Evolutionary conservation across 2,888 invertebrate genomes (phyloP).

Genomic region (Linnaemya vulpina): DNA sequence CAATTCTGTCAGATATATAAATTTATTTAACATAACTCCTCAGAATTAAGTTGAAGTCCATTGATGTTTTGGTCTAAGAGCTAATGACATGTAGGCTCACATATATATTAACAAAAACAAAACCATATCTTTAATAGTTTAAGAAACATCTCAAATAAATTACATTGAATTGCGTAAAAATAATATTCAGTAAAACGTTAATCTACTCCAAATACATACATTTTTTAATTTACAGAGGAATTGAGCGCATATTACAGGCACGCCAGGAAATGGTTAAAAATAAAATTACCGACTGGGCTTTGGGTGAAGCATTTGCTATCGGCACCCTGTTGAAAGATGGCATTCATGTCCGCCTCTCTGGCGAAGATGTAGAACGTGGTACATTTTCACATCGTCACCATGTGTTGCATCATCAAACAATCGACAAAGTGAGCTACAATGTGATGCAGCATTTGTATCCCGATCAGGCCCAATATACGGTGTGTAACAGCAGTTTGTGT

Average conservation of each 20-base stretch:
- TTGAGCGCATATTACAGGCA: slow-evolving; percentile 93
- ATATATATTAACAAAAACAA: too few relatives aligned
- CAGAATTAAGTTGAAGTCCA: too few relatives aligned
- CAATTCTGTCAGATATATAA: too few relatives aligned
- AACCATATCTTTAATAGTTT: too few relatives aligned
- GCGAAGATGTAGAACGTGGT: slow-evolving; percentile 99
- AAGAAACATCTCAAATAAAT: too few relatives aligned
- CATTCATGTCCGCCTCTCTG: slow-evolving; percentile 96
- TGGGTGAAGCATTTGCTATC: slow-evolving; percentile 99
- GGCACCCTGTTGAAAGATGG: slow-evolving; percentile 98
- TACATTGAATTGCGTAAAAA: not conserved
- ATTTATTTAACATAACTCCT: too few relatives aligned
- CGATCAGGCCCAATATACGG: slow-evolving; percentile 98
- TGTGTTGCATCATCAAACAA: slow-evolving; percentile 98
- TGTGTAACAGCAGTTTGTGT: slow-evolving; percentile 99
- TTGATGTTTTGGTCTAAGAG: too few relatives aligned
- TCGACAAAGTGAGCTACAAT: slow-evolving; percentile 94
- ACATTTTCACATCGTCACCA: slow-evolving; percentile 98
- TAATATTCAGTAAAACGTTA: not conserved
- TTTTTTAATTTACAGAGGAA: slow-evolving; percentile 85
- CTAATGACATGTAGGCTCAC: too few relatives aligned
- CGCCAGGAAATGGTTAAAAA: slow-evolving; percentile 96
- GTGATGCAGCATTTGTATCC: slow-evolving; percentile 96
- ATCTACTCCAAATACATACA: not conserved
- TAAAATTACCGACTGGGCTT: slow-evolving; percentile 96